phyloP scores from a whole-genome alignment of 2,888 invertebrate genomes.

The Nesidiocoris tenuis region DNA sequence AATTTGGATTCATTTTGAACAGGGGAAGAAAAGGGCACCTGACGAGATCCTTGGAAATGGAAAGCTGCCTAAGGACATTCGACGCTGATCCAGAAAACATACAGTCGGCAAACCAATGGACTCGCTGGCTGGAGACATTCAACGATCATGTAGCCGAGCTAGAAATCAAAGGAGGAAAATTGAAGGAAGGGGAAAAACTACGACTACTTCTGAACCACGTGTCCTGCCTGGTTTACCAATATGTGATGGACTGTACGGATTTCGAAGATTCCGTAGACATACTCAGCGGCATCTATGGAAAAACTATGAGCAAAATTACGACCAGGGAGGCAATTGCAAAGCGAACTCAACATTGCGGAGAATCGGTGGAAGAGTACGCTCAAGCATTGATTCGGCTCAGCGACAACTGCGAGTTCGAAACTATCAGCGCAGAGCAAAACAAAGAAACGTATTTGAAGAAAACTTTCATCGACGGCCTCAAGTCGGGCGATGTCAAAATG shows the following conservation, averaged over 20 bases:
- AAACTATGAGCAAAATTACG: not conserved
- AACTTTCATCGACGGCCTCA: not conserved
- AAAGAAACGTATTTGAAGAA: not conserved
- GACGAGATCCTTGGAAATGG: not conserved
- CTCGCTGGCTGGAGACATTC: not conserved
- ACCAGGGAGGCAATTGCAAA: not conserved
- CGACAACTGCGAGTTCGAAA: not conserved
- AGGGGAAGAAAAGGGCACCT: too few relatives aligned
- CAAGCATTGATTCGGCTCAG: not conserved
- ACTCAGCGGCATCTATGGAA: not conserved
- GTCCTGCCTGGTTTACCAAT: not conserved
- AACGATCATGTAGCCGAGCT: not conserved
- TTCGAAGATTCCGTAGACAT: not conserved
- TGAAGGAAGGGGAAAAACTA: not conserved
- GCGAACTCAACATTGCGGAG: not conserved
- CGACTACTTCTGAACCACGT: not conserved
- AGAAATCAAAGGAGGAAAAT: not conserved
- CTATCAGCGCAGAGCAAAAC: not conserved
- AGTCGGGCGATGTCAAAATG: not conserved
- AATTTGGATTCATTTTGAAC: too few relatives aligned
- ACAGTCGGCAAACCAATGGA: not conserved
- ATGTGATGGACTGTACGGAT: not conserved
- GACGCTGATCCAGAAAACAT: not conserved
- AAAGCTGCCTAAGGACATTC: not conserved
- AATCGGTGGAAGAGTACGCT: not conserved